phyloP scores from a whole-genome alignment of 35 echinoderm and acorn worm genomes.

The Heliocidaris erythrogramma region DNA sequence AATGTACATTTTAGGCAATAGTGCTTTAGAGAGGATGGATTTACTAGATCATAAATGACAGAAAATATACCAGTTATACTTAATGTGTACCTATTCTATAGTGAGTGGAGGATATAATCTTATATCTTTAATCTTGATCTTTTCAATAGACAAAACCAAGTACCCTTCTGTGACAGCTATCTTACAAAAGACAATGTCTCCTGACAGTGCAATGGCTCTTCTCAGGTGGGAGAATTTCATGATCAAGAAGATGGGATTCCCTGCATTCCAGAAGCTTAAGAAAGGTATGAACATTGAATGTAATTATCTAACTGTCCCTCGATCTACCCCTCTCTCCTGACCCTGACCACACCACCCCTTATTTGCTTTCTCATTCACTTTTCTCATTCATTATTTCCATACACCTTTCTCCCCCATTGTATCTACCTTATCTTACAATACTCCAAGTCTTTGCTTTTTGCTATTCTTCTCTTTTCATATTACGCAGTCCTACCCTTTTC shows the following conservation, averaged over 20 bases:
- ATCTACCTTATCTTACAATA: too few species aligned
- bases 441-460: too few species aligned
- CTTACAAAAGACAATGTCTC: constrained; percentile 36
- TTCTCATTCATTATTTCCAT: too few species aligned
- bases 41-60: too few species aligned
- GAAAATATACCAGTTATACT: too few species aligned
- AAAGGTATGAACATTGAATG: background rate
- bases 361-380: background rate
- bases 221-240: constrained; percentile 22
- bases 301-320: background rate
- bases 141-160: background rate
- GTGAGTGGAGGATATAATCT: too few species aligned
- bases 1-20: too few species aligned
- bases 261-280: constrained; percentile 27
- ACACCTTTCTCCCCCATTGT: too few species aligned
- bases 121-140: background rate
- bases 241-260: constrained; percentile 32
- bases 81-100: too few species aligned
- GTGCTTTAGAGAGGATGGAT: too few species aligned
- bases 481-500: too few species aligned
- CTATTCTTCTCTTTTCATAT: too few species aligned
- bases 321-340: background rate
- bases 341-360: background rate
- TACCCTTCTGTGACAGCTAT: constrained; percentile 13
- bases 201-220: constrained; percentile 38